Conservation (phyloP, 53 echinoderm and acorn worm genomes). For the Holothuria leucospilota region DNA sequence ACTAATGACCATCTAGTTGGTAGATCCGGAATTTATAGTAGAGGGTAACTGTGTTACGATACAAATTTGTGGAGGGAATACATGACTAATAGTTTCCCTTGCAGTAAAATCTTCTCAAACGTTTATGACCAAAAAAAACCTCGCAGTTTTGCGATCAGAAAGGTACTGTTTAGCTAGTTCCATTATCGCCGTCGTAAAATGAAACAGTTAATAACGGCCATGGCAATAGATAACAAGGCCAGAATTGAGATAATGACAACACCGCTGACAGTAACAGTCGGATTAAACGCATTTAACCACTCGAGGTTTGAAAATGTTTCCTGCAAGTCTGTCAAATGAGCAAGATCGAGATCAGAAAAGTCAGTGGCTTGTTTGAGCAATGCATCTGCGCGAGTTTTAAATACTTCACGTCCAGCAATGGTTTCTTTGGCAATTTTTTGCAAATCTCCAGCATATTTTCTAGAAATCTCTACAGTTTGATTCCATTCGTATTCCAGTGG, state of each 20-base stretch:
- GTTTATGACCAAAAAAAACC: no score
- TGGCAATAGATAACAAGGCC: neutral
- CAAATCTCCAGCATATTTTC: neutral
- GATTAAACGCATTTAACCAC: constrained; percentile 6
- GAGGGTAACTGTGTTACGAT: no score
- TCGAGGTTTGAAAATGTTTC: neutral
- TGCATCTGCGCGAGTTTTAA: neutral
- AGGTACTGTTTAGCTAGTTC: no score
- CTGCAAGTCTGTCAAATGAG: neutral
- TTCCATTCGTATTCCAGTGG: constrained; percentile 10
- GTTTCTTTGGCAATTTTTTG: neutral
- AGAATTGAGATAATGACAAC: neutral
- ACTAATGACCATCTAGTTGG: no score
- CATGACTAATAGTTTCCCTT: no score
- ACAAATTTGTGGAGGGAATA: no score
- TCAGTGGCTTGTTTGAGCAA: neutral
- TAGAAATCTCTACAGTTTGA: neutral
- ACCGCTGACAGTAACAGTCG: neutral
- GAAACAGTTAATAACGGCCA: neutral
- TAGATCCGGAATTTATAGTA: no score
- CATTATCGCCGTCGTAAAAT: neutral
- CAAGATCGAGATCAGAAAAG: constrained; percentile 2
- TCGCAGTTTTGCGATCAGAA: no score
- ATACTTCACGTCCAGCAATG: neutral
- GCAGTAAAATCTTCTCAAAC: no score